Evolutionary conservation across 2,797 vertebrate genomes (phyloP).

Genomic region (Helicolenus hilgendorfi): DNA sequence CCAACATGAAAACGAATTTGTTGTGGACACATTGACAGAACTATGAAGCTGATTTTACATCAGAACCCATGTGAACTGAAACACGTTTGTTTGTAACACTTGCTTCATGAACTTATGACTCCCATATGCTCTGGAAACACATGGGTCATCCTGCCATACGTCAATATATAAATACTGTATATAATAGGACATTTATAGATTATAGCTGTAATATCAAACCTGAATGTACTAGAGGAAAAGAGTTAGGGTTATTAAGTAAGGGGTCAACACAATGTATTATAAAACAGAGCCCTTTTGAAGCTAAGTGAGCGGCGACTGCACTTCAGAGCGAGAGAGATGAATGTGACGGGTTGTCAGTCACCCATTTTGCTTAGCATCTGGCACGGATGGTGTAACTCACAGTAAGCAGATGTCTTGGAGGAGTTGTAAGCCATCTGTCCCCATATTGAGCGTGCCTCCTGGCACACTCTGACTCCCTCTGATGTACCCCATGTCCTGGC

Average conservation of each 20-base stretch:
- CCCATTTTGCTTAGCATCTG: slow-evolving; percentile 35
- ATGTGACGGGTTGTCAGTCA: slow-evolving; percentile 7
- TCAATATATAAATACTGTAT: background rate
- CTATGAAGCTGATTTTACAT: background rate
- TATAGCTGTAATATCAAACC: background rate
- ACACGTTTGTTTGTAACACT: background rate
- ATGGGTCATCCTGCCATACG: background rate
- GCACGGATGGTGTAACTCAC: slow-evolving; percentile 25
- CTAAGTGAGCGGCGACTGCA: background rate
- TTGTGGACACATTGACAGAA: background rate
- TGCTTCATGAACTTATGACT: background rate
- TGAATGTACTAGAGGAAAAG: background rate
- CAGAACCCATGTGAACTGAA: background rate
- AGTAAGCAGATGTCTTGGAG: slow-evolving; percentile 73
- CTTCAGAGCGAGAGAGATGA: background rate
- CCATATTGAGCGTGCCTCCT: slow-evolving; percentile 26
- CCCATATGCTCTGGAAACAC: background rate
- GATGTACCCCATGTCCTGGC: slow-evolving; percentile 33
- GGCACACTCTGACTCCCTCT: slow-evolving; percentile 22
- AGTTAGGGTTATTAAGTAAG: background rate
- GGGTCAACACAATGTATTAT: background rate
- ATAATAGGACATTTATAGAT: background rate
- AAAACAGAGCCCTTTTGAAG: background rate
- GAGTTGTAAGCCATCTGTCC: slow-evolving; percentile 72
- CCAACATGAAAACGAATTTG: background rate